A percentile compares a stretch with the other conserved stretches of the same genome.
Conservation (phyloP, 2,113 vertebrate genomes). For the Casuarius casuarius region DNA sequence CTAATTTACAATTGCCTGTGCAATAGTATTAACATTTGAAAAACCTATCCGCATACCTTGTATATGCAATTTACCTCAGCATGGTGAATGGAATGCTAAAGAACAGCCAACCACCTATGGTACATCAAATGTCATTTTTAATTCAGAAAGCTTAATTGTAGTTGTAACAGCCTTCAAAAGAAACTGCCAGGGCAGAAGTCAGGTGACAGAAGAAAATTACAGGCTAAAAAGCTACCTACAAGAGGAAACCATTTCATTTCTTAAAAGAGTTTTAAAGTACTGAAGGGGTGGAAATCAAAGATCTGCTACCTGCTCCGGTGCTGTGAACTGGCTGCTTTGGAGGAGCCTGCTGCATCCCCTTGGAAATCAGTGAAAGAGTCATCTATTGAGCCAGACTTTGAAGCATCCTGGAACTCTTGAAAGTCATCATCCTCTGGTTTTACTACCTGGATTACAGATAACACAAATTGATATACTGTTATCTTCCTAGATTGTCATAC, state of each 20-base stretch:
- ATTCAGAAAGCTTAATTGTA: slow-evolving; percentile 6
- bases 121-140: background rate
- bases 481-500: background rate
- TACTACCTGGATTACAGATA: slow-evolving; percentile 74
- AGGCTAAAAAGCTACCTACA: background rate
- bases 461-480: background rate
- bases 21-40: background rate
- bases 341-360: slow-evolving; percentile 79
- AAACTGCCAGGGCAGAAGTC: background rate
- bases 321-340: slow-evolving; percentile 77
- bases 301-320: slow-evolving; percentile 86
- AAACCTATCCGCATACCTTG: background rate
- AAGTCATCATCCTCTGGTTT: slow-evolving; percentile 97
- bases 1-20: background rate
- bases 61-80: background rate
- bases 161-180: background rate
- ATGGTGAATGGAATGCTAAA: background rate
- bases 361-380: slow-evolving; percentile 92
- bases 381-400: slow-evolving; percentile 88
- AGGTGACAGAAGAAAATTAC: background rate
- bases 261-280: background rate
- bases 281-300: background rate
- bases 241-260: slow-evolving; percentile 2
- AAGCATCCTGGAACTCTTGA: slow-evolving; percentile 98
- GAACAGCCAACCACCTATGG: background rate